Base-by-base conservation (phyloP, 2,113 vertebrate species). In the Tursiops truncatus region DNA sequence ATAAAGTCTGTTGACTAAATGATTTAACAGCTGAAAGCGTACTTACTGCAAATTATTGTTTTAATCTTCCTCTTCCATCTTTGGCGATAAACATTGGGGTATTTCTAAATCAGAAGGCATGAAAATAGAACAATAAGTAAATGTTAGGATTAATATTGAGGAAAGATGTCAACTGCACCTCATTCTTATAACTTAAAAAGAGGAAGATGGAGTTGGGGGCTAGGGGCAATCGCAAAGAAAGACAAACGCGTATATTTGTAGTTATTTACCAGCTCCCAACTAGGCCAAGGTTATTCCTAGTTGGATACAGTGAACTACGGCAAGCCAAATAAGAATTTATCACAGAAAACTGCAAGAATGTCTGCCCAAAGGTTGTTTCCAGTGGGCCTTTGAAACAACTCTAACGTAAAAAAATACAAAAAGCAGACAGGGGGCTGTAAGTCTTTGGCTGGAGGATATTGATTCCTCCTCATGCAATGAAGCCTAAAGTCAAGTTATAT, bases 291-390 rank as follows among this genome's bases (percentile, higher is more conserved):
- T 74, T 74, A 83, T 74, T 74, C 21, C 20, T 90, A 50, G 41
- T 67, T 93, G 76, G 58, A 73, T 60, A 91, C 50, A 26, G 31
- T 84, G 89, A 96, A 89, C 56, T n/a, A 77, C 21, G 70, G 83
- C 65, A 94, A 90, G 80, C 36, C 70, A 93, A 95, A 38, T 84
- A 92, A 77, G n/a, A 81, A 73, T 82, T 93, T 94, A 96, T 86
- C 56, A 91, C 44, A 90, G 81, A 92, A 95, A 88, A 93, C 71
- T 81, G 18, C 38, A 89, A 84, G 65, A 95, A 74, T 60, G 33
- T 94, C 79, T 95, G 65, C 56, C 41, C 89, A 82, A 83, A 96
- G 33, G 53, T 93, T 93, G 82, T 50, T 97, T 90, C 74, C 90
- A 89, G 83, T 3, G 2, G 50, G 33, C 8, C 68, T 92, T 87